These are phyloP conservation scores for Atrina japonica DNA, from an alignment of 2,888 invertebrate genomes.

Conservation along the genomic window DNA sequence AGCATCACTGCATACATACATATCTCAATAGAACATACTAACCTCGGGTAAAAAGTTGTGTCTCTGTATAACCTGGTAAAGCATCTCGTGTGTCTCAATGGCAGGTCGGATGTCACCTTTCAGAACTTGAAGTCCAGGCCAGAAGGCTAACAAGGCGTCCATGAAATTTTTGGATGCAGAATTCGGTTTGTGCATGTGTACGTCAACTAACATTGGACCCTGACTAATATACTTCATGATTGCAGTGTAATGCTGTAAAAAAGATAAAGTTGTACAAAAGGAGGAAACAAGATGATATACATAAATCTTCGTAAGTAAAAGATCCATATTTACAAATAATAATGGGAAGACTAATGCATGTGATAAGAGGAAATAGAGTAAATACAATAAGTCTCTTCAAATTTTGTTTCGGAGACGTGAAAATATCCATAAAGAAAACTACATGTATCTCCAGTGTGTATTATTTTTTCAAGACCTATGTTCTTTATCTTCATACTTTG, in stretches of 20 bases:
- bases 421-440: too few species aligned
- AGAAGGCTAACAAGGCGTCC: constrained; percentile 98
- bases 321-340: constrained; percentile 4
- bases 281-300: too few species aligned
- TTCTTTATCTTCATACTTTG: too few species aligned
- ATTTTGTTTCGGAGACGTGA: too few species aligned
- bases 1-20: too few species aligned
- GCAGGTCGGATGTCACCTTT: constrained; percentile 97
- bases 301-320: too few species aligned
- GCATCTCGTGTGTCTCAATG: constrained; percentile 99
- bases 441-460: too few species aligned
- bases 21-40: constrained; percentile 12
- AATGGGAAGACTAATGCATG: too few species aligned
- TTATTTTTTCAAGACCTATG: too few species aligned
- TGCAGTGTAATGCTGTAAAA: constrained; percentile 92
- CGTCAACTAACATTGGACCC: constrained; percentile 96
- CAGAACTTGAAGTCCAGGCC: constrained; percentile 96
- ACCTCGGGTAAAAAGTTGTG: constrained; percentile 97
- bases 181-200: constrained; percentile 96
- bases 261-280: constrained; percentile 6
- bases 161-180: constrained; percentile 97
- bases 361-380: too few species aligned
- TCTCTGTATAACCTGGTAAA: constrained; percentile 98
- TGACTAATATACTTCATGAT: constrained; percentile 98
- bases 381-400: too few species aligned